Conservation (phyloP, 1,140 invertebrate species). For the Euura lappo region DNA sequence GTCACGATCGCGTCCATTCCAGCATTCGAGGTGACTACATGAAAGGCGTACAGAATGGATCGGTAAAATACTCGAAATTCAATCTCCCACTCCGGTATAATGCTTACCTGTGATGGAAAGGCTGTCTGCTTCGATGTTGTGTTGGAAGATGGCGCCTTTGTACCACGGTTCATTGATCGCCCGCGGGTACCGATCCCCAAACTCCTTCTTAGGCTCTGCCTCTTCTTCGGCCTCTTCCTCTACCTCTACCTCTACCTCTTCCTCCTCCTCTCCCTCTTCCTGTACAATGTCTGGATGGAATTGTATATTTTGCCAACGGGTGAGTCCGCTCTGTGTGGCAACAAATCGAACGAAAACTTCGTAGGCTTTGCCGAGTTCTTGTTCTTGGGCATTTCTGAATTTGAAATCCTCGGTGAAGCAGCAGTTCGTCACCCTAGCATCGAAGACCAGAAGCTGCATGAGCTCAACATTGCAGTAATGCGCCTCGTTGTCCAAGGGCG, state of each 20-base stretch:
- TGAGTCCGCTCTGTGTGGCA: conserved; percentile 87
- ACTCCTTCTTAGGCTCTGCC: conserved; percentile 65
- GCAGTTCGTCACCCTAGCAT: conserved; percentile 80
- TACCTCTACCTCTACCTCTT: conserved; percentile 68
- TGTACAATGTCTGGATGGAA: conserved; percentile 11
- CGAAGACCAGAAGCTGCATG: conserved; percentile 84
- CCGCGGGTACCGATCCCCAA: conserved; percentile 77
- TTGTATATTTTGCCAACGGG: conserved; percentile 78
- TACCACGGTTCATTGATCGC: conserved; percentile 94
- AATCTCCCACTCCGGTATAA: background rate
- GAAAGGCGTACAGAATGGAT: conserved; percentile 9
- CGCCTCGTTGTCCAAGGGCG: conserved; percentile 69
- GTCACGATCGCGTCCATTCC: conserved; percentile 70
- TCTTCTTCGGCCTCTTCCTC: conserved; percentile 1
- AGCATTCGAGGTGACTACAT: conserved; percentile 78
- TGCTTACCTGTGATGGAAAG: conserved; percentile 48
- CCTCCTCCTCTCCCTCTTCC: conserved; percentile 14
- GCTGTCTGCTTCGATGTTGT: conserved; percentile 73
- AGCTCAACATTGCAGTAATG: conserved; percentile 87
- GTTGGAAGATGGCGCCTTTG: conserved; percentile 86
- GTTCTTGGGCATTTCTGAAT: conserved; percentile 57
- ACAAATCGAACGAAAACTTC: conserved; percentile 79
- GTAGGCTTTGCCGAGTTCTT: conserved; percentile 65
- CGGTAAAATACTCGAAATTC: conserved; percentile 25
- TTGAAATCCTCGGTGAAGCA: conserved; percentile 71